A percentile compares a stretch with the other conserved stretches of the same genome.
These are phyloP conservation scores for Mus pahari DNA, from an alignment of 2,113 vertebrate genomes.

Conservation along the genomic window DNA sequence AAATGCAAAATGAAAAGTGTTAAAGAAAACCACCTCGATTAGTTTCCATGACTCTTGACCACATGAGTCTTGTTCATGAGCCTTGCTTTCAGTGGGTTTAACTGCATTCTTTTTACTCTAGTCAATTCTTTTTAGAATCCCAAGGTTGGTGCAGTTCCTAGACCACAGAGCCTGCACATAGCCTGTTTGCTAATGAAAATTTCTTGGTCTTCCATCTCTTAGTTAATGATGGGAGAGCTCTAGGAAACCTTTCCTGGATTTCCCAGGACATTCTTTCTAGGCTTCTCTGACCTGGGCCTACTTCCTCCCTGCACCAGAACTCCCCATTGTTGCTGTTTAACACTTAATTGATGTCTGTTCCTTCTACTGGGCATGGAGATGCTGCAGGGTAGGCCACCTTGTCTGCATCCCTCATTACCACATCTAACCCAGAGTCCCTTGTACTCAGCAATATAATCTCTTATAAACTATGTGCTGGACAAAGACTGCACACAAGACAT, in stretches of 20 bases:
- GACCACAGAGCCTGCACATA: neutral
- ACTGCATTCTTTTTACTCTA: neutral
- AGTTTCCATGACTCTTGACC: neutral
- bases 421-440: neutral
- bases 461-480: neutral
- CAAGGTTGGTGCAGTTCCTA: neutral
- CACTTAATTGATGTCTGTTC: neutral
- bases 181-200: neutral
- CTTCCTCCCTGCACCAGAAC: neutral
- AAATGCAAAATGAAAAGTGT: neutral
- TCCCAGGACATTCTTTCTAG: neutral
- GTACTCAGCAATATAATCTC: neutral
- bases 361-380: neutral
- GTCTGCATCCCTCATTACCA: neutral
- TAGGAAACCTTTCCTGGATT: neutral
- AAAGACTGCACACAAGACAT: neutral
- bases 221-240: neutral
- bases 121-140: neutral
- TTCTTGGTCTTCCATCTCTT: neutral
- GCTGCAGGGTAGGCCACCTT: neutral
- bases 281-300: too few relatives aligned
- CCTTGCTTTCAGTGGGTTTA: neutral
- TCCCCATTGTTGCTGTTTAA: neutral
- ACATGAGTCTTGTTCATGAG: neutral
- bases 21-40: neutral